Percentiles rank a stretch among this genome's conserved stretches.
Conservation (phyloP, 2,888 invertebrate species). For the Habrosyne pyritoides region DNA sequence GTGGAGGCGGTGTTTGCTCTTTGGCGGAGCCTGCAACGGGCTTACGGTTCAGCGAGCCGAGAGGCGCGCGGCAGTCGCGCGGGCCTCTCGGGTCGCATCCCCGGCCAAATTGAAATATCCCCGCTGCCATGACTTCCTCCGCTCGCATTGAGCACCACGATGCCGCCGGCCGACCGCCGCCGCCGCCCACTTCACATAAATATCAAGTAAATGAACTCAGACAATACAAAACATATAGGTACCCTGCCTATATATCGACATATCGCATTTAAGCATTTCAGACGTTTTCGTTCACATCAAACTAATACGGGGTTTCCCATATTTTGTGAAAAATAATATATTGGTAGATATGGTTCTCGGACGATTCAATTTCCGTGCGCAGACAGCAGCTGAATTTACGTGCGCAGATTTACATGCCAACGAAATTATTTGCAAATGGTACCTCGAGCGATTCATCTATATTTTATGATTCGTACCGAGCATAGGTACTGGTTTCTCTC, state of each 20-base stretch:
- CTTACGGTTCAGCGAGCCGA: constrained; percentile 81
- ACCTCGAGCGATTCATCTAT: constrained; percentile 68
- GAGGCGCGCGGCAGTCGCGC: constrained; percentile 57
- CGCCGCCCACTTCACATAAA: constrained; percentile 41
- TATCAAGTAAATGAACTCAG: constrained; percentile 34
- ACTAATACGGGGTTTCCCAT: constrained; percentile 31
- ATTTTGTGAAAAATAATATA: constrained; percentile 71
- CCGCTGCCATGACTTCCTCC: constrained; percentile 59
- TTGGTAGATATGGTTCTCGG: constrained; percentile 75
- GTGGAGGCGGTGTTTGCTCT: constrained; percentile 82
- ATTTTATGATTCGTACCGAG: constrained; percentile 64
- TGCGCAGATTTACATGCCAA: constrained; percentile 79
- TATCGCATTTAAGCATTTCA: background rate
- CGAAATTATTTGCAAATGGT: constrained; percentile 79
- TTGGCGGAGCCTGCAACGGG: constrained; percentile 78
- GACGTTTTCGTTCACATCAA: background rate
- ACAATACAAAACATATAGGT: constrained; percentile 1
- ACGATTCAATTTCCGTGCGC: constrained; percentile 81
- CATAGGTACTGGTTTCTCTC: constrained; percentile 48
- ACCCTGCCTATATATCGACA: background rate
- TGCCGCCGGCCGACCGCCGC: constrained; percentile 22
- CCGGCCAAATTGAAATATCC: constrained; percentile 82
- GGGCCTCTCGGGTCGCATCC: constrained; percentile 79
- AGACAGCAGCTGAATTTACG: constrained; percentile 80
- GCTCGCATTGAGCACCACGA: constrained; percentile 34